Conservation (phyloP, 35 echinoderm and acorn worm genomes). For the Apostichopus japonicus region DNA sequence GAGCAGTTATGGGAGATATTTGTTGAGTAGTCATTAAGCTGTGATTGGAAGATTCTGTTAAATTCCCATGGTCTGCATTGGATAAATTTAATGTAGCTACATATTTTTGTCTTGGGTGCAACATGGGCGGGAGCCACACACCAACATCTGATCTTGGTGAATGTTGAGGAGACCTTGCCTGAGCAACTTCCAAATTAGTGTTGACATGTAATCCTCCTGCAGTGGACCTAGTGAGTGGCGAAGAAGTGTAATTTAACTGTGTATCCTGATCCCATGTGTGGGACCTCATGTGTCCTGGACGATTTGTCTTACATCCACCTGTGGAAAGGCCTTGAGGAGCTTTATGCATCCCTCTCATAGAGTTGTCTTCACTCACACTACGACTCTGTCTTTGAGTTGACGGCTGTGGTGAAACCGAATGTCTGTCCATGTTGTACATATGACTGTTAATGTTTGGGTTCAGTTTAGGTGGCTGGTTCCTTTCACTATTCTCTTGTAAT, state of each 20-base stretch:
- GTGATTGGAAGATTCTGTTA: not conserved
- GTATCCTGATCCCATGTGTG: conserved; percentile 10
- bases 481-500: not conserved
- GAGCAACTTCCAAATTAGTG: no score
- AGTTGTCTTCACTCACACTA: conserved; percentile 29
- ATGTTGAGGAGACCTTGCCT: not conserved
- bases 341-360: not conserved
- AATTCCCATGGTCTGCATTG: not conserved
- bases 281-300: not conserved
- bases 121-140: not conserved
- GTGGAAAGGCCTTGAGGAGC: not conserved
- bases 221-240: not conserved
- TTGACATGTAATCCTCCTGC: not conserved
- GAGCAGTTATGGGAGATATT: not conserved
- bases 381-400: not conserved
- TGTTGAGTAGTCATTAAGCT: conserved; percentile 20
- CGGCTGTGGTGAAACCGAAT: not conserved
- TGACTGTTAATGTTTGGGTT: no score
- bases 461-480: not conserved
- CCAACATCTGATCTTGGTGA: not conserved
- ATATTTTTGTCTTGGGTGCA: not conserved
- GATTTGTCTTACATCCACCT: no score
- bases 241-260: not conserved
- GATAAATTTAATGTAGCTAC: not conserved
- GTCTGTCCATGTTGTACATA: not conserved